A percentile compares a stretch with the other conserved stretches of the same genome.
phyloP scores from a whole-genome alignment of 1,140 invertebrate species.

The Araneus ventricosus region DNA sequence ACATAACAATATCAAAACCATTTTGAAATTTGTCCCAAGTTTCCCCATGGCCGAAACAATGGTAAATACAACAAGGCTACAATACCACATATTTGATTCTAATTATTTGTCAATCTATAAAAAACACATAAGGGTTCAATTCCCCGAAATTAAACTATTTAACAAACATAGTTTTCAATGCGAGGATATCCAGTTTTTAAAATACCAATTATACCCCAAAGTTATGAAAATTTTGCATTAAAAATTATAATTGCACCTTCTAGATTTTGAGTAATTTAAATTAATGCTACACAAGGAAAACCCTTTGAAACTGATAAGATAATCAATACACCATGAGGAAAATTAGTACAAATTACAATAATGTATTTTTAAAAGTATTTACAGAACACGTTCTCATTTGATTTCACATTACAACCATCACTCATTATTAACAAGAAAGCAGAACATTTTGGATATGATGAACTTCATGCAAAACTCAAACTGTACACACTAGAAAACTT shows the following conservation, averaged over 20 bases:
- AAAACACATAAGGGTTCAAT: no score
- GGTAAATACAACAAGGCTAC: no score
- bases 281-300: no score
- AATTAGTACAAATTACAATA: constrained; percentile 60
- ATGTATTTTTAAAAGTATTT: constrained; percentile 63
- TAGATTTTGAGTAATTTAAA: no score
- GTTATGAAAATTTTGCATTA: no score
- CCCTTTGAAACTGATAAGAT: not conserved
- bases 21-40: constrained; percentile 37
- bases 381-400: constrained; percentile 62
- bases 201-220: no score
- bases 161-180: no score
- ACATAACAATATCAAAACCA: constrained; percentile 74
- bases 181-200: no score
- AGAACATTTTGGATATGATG: constrained; percentile 62
- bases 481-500: constrained; percentile 12
- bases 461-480: constrained; percentile 55
- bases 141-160: no score
- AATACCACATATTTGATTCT: no score
- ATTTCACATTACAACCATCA: constrained; percentile 53
- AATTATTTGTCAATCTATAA: no score
- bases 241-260: no score
- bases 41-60: not conserved
- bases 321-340: constrained; percentile 46
- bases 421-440: constrained; percentile 52